A percentile compares a stretch with the other conserved stretches of the same genome.
Conservation (phyloP, 1,140 invertebrate species). For the Batillaria attramentaria region DNA sequence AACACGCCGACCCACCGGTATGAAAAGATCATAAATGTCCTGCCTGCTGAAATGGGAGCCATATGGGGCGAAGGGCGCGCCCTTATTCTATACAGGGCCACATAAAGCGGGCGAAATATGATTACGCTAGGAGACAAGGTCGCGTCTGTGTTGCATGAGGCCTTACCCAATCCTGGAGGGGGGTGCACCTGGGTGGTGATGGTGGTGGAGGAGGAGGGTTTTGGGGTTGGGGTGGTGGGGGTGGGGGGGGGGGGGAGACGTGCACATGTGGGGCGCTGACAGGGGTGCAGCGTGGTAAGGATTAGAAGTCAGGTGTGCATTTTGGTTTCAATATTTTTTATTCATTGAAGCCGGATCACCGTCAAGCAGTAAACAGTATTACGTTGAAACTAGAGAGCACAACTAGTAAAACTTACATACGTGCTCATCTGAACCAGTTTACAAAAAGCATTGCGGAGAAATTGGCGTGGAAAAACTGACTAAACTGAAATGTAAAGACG, state of each 20-base stretch:
- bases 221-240: background rate
- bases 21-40: slow-evolving; percentile 2
- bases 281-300: too few relatives aligned
- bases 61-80: background rate
- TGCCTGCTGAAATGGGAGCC: background rate
- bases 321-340: too few relatives aligned
- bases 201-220: background rate
- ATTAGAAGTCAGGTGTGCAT: too few relatives aligned
- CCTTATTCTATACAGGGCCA: background rate
- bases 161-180: background rate
- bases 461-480: too few relatives aligned
- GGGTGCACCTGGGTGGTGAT: background rate
- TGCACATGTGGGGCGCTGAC: too few relatives aligned
- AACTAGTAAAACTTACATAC: too few relatives aligned
- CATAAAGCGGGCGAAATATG: slow-evolving; percentile 7
- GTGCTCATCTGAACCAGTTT: too few relatives aligned
- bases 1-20: background rate
- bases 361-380: too few relatives aligned
- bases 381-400: too few relatives aligned
- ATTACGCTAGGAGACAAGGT: slow-evolving; percentile 1
- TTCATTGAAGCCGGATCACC: too few relatives aligned
- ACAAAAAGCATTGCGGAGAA: too few relatives aligned
- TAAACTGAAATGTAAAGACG: too few relatives aligned
- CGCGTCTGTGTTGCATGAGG: background rate
- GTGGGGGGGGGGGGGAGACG: background rate